These are phyloP conservation scores for Rhizomys pruinosus DNA, from an alignment of 2,113 vertebrate genomes.

Conservation along the genomic window DNA sequence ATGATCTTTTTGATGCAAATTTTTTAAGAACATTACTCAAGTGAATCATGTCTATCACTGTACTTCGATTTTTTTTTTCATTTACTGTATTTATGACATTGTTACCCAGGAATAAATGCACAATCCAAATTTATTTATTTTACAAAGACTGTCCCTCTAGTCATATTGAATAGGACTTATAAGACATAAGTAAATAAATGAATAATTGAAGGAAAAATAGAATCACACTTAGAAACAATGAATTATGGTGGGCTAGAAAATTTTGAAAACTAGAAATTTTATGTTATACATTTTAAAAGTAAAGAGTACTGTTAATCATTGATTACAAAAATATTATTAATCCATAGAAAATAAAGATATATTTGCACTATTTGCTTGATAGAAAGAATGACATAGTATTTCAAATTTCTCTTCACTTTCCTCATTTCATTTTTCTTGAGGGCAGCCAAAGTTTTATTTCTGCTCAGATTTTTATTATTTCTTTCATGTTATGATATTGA, in stretches of 20 bases:
- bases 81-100: background rate
- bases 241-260: background rate
- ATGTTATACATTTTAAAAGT: background rate
- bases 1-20: no score
- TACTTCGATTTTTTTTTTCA: background rate
- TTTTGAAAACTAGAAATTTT: background rate
- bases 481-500: background rate
- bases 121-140: background rate
- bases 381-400: background rate
- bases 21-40: background rate
- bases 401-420: background rate
- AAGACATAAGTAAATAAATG: background rate
- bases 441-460: background rate
- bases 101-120: background rate
- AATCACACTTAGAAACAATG: background rate
- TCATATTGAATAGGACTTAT: background rate
- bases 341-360: background rate
- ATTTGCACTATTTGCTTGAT: background rate
- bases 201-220: background rate
- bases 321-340: background rate
- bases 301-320: background rate
- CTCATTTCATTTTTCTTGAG: conserved; percentile 11
- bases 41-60: background rate
- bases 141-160: background rate
- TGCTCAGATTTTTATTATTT: background rate